Base-by-base conservation (phyloP, 23 tunicate species). In the Trididemnum clinides region DNA sequence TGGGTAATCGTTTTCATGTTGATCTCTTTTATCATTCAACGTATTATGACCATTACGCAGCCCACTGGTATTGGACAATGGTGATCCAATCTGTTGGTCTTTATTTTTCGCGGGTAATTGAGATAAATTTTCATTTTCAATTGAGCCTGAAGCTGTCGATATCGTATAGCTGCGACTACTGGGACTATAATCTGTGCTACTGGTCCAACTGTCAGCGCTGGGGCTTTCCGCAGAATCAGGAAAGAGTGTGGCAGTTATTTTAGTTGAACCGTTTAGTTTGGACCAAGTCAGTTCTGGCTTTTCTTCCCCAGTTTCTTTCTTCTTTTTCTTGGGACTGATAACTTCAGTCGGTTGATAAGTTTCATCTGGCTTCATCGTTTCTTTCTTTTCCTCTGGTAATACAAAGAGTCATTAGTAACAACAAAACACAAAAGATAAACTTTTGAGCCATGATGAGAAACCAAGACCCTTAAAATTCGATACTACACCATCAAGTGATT, bases 151-250 rank as follows among this genome's bases (percentile, higher is more conserved):
- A 29, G 36, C n/a, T 6, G 75, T 29, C 36, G 75, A 66, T 3
- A 31, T 20, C 7, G 75, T 28, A n/a, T 4, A 29, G n/a, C 75
- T 66, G 19, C 37, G 30, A 31, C 37, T 66, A 37, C 75, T 66
- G 7, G 75, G 75, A 20, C 75, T 66, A 5, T 6, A 29, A 66
- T 32, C 75, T 30, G 75, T 66, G 22, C 75, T 66, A 28, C 37
- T 66, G 75, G 75, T 66, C 75, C 75, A 66, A n/a, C 22, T 37
- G 36, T 66, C 75, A 31, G 23, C 25, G 22, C 66, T 59, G 66
- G 23, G 54, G 15, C 15, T 44, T 7, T 44, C 54, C 54, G 15
- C 10, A 7, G 54, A 10, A 44, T 44, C 15, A 44, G 54, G 12
- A 44, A 44, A 44, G 12, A 15, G 54, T 15, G 22, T 19, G 3